A percentile compares a stretch with the other conserved stretches of the same genome.
Conservation (phyloP, 2,113 vertebrate species). For the Morphnarchus princeps region DNA sequence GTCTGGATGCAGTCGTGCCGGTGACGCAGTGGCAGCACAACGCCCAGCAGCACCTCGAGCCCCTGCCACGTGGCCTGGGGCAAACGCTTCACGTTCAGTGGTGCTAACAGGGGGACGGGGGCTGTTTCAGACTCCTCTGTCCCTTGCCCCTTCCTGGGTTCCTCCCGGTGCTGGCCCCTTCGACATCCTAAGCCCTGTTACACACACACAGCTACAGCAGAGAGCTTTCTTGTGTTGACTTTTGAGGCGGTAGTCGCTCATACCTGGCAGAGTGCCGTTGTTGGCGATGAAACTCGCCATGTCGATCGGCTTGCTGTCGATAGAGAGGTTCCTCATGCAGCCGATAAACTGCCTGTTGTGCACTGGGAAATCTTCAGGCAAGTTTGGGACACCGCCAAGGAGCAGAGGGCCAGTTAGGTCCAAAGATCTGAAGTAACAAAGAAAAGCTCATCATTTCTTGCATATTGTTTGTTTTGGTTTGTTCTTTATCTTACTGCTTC, state of each 20-base stretch:
- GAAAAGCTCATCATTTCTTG: neutral
- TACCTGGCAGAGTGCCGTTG: slow-evolving; percentile 92
- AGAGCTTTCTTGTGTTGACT: neutral
- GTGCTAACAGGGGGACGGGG: neutral
- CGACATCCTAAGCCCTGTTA: accelerated
- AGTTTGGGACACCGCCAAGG: slow-evolving; percentile 92
- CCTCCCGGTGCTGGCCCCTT: neutral
- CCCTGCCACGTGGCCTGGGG: neutral
- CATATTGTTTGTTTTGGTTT: neutral
- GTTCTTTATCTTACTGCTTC: neutral
- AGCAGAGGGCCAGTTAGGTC: slow-evolving; percentile 93
- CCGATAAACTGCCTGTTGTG: slow-evolving; percentile 91
- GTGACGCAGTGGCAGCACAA: neutral
- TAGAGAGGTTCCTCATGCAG: slow-evolving; percentile 93
- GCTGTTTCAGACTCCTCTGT: neutral
- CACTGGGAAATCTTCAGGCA: slow-evolving; percentile 94
- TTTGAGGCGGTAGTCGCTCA: neutral
- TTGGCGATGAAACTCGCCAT: slow-evolving; percentile 95
- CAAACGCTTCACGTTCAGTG: neutral
- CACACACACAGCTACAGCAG: neutral
- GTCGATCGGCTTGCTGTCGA: slow-evolving; percentile 86
- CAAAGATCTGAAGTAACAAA: slow-evolving; percentile 81
- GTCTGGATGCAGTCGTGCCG: neutral
- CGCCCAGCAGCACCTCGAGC: neutral
- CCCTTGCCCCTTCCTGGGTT: neutral